Base-by-base conservation (phyloP, 2,888 invertebrate genomes). In the Coenonympha arcania region DNA sequence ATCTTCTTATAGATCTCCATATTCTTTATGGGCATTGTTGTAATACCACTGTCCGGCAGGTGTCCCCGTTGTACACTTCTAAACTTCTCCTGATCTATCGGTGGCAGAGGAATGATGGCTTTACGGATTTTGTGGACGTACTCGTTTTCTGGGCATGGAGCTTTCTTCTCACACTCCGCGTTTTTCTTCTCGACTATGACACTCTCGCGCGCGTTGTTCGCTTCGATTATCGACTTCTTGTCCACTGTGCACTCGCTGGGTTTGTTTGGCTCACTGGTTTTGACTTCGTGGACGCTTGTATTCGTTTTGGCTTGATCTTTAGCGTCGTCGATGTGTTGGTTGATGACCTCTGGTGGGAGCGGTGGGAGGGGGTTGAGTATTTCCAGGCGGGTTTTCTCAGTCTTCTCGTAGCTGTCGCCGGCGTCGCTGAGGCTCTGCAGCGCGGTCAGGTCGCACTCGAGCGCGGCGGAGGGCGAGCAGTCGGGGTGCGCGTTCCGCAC, bases 401-500 rank as follows among this genome's bases (percentile, higher is more conserved):
- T 63, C 6, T 73, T 79, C 48, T 79, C 75, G 8, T 62, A 65
- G 9, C 26, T 57, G 6, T 61, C 19, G 45, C 15, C 20, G n/a
- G 40, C 34, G 13, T 50, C 52, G 11, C 66, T 59, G 44, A 72
- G 64, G 44, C 71, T 69, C 18, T 68, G 69, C 36, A 77, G 69
- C 0, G 71, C 77, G 5, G 58, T 62, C 28, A 71, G 69, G 58
- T 83, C 84, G 60, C 78, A 79, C 18, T 77, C 78, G 0, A 76
- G 74, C 2, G 76, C 79, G 46, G 65, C 66, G 24, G 80, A 65
- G 8, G 77, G 71, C 6, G 66, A 71, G 57, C 65, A 71, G 50
- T 83, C 89, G 0, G 90, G 89, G 72, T 95, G 94, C 47, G 93
- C 91, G 71, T 93, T 92, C 47, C 91, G 89, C 50, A 93, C 86